Conservation (phyloP, 2,797 vertebrate species). For the Girardinus metallicus region DNA sequence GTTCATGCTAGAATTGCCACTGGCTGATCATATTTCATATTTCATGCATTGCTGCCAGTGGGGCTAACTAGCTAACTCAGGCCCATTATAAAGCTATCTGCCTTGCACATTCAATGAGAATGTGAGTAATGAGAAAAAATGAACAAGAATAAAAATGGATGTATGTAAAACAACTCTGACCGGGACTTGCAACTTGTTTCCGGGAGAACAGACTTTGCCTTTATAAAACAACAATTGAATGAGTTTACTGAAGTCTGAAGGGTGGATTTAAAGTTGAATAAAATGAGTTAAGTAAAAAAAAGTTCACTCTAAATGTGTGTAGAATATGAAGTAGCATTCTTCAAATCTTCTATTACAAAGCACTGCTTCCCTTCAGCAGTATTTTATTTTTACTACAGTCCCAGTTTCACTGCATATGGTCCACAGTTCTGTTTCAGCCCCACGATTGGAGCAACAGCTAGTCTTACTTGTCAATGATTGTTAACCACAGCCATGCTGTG, state of each 20-base stretch:
- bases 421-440: background rate
- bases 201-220: background rate
- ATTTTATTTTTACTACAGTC: constrained; percentile 15
- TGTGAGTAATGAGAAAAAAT: background rate
- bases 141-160: background rate
- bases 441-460: constrained; percentile 2
- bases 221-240: background rate
- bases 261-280: background rate
- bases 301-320: background rate
- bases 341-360: constrained; percentile 9
- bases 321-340: background rate
- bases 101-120: background rate
- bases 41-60: background rate
- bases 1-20: background rate
- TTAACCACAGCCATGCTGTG: constrained; percentile 25
- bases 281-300: background rate
- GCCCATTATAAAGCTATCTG: background rate
- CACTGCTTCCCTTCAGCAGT: constrained; percentile 19
- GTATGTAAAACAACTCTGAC: background rate
- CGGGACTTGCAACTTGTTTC: background rate
- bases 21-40: background rate
- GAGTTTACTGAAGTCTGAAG: background rate
- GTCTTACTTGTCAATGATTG: constrained; percentile 44
- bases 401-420: constrained; percentile 12
- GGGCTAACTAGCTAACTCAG: background rate